A percentile compares a stretch with the other conserved stretches of the same genome.
phyloP scores from a whole-genome alignment of 1,140 invertebrate genomes.

The Drosophila parvula region DNA sequence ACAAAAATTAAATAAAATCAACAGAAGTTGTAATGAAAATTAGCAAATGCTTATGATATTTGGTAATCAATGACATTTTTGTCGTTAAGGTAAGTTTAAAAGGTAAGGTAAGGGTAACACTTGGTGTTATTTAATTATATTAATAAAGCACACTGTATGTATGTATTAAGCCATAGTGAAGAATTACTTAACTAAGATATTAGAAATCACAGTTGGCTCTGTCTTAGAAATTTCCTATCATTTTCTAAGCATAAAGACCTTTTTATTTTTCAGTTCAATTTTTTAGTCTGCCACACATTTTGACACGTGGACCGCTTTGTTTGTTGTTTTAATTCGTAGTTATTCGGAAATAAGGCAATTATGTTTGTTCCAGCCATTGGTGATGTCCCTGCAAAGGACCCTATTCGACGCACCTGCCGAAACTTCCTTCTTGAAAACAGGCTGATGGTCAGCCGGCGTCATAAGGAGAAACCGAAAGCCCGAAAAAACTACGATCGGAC shows the following conservation, averaged over 20 bases:
- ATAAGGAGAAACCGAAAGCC: neutral
- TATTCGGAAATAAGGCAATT: neutral
- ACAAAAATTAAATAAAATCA: conserved; percentile 32
- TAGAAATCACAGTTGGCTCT: neutral
- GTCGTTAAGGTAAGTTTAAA: neutral
- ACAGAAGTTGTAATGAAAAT: conserved; percentile 3
- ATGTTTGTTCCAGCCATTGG: neutral
- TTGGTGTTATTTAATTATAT: too few relatives aligned
- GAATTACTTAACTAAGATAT: too few relatives aligned
- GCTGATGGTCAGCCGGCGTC: conserved; percentile 27
- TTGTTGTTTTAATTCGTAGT: conserved; percentile 2
- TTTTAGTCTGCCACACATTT: conserved; percentile 27
- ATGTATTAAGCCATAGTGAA: too few relatives aligned
- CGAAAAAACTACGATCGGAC: conserved; percentile 37
- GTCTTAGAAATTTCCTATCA: neutral
- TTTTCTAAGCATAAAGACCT: neutral
- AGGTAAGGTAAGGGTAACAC: too few relatives aligned
- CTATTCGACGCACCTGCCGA: conserved; percentile 8
- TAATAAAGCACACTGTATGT: too few relatives aligned
- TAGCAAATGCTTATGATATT: neutral
- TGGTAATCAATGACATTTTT: neutral
- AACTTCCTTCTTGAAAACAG: conserved; percentile 63
- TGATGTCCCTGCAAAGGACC: neutral
- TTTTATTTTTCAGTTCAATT: conserved; percentile 7
- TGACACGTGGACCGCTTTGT: conserved; percentile 12